These are phyloP conservation scores for Chaetodon auriga DNA, from an alignment of 2,113 vertebrate genomes.

Conservation along the genomic window DNA sequence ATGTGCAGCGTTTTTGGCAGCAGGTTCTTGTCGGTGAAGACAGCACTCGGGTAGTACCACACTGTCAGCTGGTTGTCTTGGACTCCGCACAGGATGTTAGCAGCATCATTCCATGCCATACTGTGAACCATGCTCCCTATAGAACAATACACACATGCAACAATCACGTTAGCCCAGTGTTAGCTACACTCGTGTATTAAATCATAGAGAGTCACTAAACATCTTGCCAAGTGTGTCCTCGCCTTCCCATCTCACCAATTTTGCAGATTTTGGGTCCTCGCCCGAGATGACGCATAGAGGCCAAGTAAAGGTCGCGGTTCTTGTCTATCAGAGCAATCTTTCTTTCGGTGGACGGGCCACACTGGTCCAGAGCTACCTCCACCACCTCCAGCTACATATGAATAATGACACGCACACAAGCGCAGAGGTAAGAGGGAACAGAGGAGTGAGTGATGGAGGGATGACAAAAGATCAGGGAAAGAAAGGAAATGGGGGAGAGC, in stretches of 20 bases:
- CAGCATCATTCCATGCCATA: constrained; percentile 92
- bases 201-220: neutral
- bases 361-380: constrained; percentile 94
- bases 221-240: constrained; percentile 1
- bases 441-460: constrained; percentile 38
- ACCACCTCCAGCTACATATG: constrained; percentile 90
- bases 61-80: constrained; percentile 91
- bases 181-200: neutral
- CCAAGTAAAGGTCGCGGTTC: constrained; percentile 95
- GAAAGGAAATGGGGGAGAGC: constrained; percentile 27
- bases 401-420: constrained; percentile 41
- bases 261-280: constrained; percentile 92
- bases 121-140: constrained; percentile 94
- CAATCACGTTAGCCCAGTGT: neutral
- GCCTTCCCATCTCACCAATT: constrained; percentile 87
- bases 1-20: constrained; percentile 90
- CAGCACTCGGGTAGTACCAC: constrained; percentile 92
- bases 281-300: constrained; percentile 90
- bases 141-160: constrained; percentile 33
- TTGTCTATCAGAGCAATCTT: constrained; percentile 97
- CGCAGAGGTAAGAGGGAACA: constrained; percentile 29
- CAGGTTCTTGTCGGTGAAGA: constrained; percentile 94
- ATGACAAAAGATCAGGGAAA: constrained; percentile 57
- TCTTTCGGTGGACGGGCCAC: constrained; percentile 90
- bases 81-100: constrained; percentile 94